Base-by-base conservation (phyloP, 2,797 vertebrate species). In the Molossus alvarezi region DNA sequence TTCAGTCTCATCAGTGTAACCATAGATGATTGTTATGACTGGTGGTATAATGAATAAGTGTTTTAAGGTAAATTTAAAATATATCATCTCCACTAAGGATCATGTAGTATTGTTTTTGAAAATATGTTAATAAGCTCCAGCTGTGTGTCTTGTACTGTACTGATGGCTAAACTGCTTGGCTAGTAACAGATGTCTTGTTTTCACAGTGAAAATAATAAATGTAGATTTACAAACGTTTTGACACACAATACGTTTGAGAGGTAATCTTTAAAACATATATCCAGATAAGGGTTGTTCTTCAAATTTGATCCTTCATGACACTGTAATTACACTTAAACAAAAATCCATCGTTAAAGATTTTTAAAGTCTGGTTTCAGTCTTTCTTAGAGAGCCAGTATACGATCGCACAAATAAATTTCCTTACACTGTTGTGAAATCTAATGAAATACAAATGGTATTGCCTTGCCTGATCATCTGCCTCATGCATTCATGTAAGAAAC, bases 51-150 rank as follows among this genome's bases (percentile, higher is more conserved):
- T 67, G 5, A 85, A 37, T 21, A 72, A 62, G 82, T 94, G 1
- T n/a, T 45, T 91, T 51, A 69, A 92, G 90, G 62, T 76, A 79
- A 13, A 75, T 87, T 84, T 93, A 76, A n/a, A 94, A 21, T 95
- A 58, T 65, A 65, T 87, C 73, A 29, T 80, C 75, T 95, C 55
- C 9, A n/a, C 57, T 89, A 33, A 84, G 9, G 41, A 53, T 58
- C 25, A 12, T 33, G 25, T 37, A 62, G 10, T 76, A 13, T 60
- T 89, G 79, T 53, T 80, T 80, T 76, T 93, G 13, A 83, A 95
- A 57, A 73, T 69, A 62, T 37, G 7, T 23, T 77, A 29, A 14
- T 73, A 79, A 95, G n/a, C 6, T 5, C 25, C 4, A 91, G 25
- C 17, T 41, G 0, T 91, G 5, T 93, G 29, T 58, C 21, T 21